Evolutionary conservation across 2,113 vertebrate genomes (phyloP).

Genomic region (Amblyornis subalaris): DNA sequence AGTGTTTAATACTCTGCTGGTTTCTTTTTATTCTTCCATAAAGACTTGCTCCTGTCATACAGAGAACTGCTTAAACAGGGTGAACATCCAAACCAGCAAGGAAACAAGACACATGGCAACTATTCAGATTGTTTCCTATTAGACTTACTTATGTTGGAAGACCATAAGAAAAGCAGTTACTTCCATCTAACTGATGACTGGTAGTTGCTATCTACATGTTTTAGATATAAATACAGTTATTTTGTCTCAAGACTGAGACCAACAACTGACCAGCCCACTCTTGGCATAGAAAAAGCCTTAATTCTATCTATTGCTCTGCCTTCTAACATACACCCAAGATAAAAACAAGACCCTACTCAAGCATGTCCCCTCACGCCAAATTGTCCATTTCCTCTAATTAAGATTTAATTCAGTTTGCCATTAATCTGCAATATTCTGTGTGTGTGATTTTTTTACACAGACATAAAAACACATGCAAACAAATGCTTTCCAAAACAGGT

Average conservation of each 20-base stretch:
- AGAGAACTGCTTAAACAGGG: background rate
- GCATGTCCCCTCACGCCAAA: accelerated
- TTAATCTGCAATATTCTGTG: background rate
- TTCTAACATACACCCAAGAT: background rate
- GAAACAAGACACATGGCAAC: background rate
- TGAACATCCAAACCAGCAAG: background rate
- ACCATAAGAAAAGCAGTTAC: background rate
- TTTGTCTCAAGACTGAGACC: background rate
- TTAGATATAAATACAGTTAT: background rate
- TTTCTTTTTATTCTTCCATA: background rate
- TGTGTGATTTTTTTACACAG: background rate
- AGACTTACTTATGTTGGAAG: background rate
- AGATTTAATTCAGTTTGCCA: background rate
- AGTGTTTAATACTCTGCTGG: background rate
- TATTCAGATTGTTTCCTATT: background rate
- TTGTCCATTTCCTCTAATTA: background rate
- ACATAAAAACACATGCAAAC: background rate
- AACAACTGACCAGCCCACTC: background rate
- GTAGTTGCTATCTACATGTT: background rate
- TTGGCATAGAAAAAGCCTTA: background rate
- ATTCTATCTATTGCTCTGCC: background rate
- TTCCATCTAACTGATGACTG: background rate
- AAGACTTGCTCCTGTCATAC: background rate
- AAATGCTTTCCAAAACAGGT: background rate
- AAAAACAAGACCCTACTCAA: background rate